Percentiles rank a stretch among this genome's conserved stretches.
These are phyloP conservation scores for Pasiphila rectangulata DNA, from an alignment of 2,888 invertebrate species.

Conservation along the genomic window DNA sequence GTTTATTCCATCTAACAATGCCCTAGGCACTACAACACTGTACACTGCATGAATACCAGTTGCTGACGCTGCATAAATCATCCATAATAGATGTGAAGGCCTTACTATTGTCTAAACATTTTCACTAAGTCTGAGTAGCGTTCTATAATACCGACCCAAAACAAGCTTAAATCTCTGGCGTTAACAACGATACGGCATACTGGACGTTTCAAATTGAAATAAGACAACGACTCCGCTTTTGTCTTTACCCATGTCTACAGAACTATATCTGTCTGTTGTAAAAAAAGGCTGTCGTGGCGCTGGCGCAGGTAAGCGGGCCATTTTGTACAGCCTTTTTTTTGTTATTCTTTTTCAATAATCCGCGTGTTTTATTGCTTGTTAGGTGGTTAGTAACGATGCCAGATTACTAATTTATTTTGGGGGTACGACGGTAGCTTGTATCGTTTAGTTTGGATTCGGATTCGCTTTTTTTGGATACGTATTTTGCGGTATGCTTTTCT, in stretches of 20 bases:
- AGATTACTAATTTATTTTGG: constrained; percentile 61
- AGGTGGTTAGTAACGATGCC: constrained; percentile 63
- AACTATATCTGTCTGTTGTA: constrained; percentile 65
- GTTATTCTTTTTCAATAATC: constrained; percentile 73
- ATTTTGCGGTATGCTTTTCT: too few relatives aligned
- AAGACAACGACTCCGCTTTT: constrained; percentile 70
- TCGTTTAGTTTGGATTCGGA: background rate
- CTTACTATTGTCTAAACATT: too few relatives aligned
- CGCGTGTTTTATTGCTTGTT: constrained; percentile 75
- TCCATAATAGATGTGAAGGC: too few relatives aligned
- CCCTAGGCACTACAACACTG: too few relatives aligned
- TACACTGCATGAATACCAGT: too few relatives aligned
- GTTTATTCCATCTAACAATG: too few relatives aligned
- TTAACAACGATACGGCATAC: constrained; percentile 61
- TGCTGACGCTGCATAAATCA: too few relatives aligned
- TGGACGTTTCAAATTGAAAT: constrained; percentile 70
- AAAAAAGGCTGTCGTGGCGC: constrained; percentile 52
- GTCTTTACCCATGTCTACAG: constrained; percentile 76
- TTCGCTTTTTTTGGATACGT: background rate
- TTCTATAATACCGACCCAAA: too few relatives aligned
- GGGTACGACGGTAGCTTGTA: constrained; percentile 28
- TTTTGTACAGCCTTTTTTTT: constrained; percentile 64
- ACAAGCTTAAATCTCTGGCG: constrained; percentile 45
- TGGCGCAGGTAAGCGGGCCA: constrained; percentile 68
- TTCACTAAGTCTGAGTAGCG: too few relatives aligned